Evolutionary conservation across 2,888 invertebrate species (phyloP).

Genomic region (Parnassius orleans): DNA sequence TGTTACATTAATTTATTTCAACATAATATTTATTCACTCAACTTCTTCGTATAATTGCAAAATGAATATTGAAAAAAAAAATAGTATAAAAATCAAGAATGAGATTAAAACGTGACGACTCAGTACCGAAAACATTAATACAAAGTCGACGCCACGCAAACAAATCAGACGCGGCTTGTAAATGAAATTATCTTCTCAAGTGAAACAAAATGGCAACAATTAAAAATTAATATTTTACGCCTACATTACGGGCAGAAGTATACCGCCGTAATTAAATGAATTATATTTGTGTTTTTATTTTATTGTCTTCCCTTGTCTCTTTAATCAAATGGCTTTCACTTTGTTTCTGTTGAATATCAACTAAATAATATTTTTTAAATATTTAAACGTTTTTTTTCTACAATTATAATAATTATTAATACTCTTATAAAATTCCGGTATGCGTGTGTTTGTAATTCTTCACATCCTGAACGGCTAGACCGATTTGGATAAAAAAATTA

Average conservation of each 20-base stretch:
- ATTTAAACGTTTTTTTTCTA: no score
- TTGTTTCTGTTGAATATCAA: neutral
- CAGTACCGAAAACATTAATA: conserved; percentile 37
- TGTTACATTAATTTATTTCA: no score
- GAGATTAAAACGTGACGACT: conserved; percentile 32
- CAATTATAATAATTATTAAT: no score
- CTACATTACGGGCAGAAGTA: conserved; percentile 24
- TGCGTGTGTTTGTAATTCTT: no score
- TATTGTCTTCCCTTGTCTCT: conserved; percentile 1
- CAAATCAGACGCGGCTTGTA: conserved; percentile 36
- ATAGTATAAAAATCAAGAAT: conserved; percentile 8
- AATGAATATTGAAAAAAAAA: no score
- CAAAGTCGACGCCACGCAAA: conserved; percentile 35
- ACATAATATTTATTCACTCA: no score
- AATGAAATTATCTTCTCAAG: conserved; percentile 39
- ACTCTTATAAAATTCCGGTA: no score
- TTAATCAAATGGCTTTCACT: neutral
- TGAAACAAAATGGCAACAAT: conserved; percentile 39
- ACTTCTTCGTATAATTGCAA: no score
- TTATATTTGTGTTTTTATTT: conserved; percentile 17
- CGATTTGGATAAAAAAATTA: no score
- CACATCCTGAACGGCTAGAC: no score
- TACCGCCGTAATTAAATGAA: conserved; percentile 19
- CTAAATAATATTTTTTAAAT: no score
- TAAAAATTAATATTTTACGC: conserved; percentile 41